phyloP scores from a whole-genome alignment of 2,113 vertebrate species.

The Plectropomus leopardus region DNA sequence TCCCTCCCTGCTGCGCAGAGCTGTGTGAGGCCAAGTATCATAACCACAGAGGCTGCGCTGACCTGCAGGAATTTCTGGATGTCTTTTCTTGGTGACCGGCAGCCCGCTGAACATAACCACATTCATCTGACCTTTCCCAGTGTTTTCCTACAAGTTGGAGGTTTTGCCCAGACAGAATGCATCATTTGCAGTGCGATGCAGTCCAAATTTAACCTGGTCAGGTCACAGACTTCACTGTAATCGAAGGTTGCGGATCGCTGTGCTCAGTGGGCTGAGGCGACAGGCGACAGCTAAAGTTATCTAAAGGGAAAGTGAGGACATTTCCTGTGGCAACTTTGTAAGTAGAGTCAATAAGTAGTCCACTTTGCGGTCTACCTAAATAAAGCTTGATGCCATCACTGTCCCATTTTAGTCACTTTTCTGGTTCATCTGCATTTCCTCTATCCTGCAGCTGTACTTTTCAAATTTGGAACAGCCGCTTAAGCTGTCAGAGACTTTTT shows the following conservation, averaged over 20 bases:
- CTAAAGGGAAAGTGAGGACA: conserved; percentile 56
- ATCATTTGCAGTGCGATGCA: conserved; percentile 32
- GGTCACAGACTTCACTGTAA: conserved; percentile 26
- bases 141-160: conserved; percentile 55
- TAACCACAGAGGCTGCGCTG: conserved; percentile 55
- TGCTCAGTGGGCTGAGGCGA: conserved; percentile 18
- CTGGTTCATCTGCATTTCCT: conserved; percentile 39
- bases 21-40: conserved; percentile 45
- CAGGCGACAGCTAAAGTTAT: conserved; percentile 32
- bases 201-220: conserved; percentile 56
- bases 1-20: conserved; percentile 15
- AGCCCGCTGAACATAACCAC: conserved; percentile 31
- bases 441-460: conserved; percentile 29
- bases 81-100: conserved; percentile 54
- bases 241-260: conserved; percentile 12
- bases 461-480: not conserved
- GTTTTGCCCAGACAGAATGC: conserved; percentile 40
- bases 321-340: conserved; percentile 49
- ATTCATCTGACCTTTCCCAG: conserved; percentile 47
- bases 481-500: not conserved
- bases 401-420: conserved; percentile 54
- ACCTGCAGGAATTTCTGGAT: conserved; percentile 61
- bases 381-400: conserved; percentile 55
- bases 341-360: conserved; percentile 39
- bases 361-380: conserved; percentile 56